phyloP scores from a whole-genome alignment of 2,797 vertebrate genomes.

The Pelodytes ibericus region DNA sequence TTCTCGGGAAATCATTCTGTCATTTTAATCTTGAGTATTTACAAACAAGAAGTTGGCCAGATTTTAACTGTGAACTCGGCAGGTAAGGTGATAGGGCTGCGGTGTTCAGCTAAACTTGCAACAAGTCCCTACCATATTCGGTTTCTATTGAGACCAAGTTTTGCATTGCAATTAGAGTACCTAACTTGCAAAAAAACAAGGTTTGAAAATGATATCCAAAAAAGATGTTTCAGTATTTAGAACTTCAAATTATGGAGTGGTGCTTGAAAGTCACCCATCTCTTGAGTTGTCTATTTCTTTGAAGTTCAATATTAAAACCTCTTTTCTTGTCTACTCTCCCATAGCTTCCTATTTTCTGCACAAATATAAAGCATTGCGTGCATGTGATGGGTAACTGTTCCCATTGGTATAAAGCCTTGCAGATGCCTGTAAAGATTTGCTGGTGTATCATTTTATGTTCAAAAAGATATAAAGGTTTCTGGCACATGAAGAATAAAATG shows the following conservation, averaged over 20 bases:
- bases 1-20: too few relatives aligned
- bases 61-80: too few relatives aligned
- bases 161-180: too few relatives aligned
- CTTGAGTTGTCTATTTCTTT: neutral
- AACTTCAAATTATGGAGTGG: neutral
- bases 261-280: neutral
- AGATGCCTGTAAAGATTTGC: constrained; percentile 14
- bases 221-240: too few relatives aligned
- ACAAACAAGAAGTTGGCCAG: too few relatives aligned
- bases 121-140: too few relatives aligned
- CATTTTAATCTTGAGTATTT: too few relatives aligned
- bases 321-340: neutral
- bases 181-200: too few relatives aligned
- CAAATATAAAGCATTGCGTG: neutral
- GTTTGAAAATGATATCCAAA: too few relatives aligned
- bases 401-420: neutral
- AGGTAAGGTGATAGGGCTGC: too few relatives aligned
- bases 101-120: too few relatives aligned
- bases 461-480: neutral
- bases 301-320: neutral
- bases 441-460: neutral
- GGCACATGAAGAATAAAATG: constrained; percentile 4
- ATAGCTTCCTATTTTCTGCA: neutral
- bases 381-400: neutral
- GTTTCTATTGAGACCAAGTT: too few relatives aligned